phyloP scores from a whole-genome alignment of 2,888 invertebrate species.

The Ectemnius continuus region DNA sequence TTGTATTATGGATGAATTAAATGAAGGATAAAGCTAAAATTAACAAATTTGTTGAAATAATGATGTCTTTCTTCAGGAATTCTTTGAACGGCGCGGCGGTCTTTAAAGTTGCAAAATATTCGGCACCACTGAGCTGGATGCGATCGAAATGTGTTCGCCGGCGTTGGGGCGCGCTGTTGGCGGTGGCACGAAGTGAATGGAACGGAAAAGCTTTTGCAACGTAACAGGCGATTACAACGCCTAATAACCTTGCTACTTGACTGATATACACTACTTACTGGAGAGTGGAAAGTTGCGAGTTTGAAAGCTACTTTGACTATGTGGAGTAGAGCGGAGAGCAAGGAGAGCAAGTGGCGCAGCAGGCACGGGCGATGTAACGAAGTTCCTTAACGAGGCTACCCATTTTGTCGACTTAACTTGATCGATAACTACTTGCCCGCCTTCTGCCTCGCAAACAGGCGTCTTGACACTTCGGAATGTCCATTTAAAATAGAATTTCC shows the following conservation, averaged over 20 bases:
- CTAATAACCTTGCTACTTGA: constrained; percentile 66
- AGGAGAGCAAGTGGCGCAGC: constrained; percentile 41
- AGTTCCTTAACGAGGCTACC: constrained; percentile 74
- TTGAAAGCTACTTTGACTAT: constrained; percentile 73
- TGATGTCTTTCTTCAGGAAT: no score
- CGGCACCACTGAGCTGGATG: no score
- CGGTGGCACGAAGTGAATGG: constrained; percentile 34
- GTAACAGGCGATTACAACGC: constrained; percentile 62
- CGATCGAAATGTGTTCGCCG: no score
- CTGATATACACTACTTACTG: constrained; percentile 66
- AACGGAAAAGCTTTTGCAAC: constrained; percentile 47
- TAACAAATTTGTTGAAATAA: no score
- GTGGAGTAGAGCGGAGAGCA: constrained; percentile 44
- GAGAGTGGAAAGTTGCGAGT: constrained; percentile 73
- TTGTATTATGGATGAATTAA: no score
- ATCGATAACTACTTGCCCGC: constrained; percentile 74
- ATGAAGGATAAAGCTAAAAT: no score
- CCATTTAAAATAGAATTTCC: constrained; percentile 48
- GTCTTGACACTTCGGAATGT: constrained; percentile 54
- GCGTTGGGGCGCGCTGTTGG: no score
- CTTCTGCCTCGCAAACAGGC: constrained; percentile 55
- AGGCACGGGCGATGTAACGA: constrained; percentile 62
- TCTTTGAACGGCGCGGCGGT: no score
- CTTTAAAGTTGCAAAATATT: no score
- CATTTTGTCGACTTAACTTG: constrained; percentile 72